These are phyloP conservation scores for Xestia c-nigrum DNA, from an alignment of 2,888 invertebrate species.

Conservation along the genomic window DNA sequence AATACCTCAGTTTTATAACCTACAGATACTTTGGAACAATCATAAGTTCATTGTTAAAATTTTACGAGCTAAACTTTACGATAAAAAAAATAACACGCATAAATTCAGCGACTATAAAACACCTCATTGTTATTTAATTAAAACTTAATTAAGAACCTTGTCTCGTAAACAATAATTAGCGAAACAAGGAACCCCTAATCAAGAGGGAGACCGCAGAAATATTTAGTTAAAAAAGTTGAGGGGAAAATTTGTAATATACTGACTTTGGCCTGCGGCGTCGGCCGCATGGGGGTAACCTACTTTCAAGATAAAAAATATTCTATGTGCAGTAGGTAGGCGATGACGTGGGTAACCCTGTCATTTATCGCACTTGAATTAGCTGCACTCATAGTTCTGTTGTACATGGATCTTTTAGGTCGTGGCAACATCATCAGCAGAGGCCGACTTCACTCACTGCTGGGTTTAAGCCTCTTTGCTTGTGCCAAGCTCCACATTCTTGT, in stretches of 20 bases:
- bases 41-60: neutral
- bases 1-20: neutral
- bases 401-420: neutral
- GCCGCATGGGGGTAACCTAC: neutral
- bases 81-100: slow-evolving; percentile 3
- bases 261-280: neutral
- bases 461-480: neutral
- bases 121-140: slow-evolving; percentile 24
- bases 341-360: neutral
- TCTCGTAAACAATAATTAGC: slow-evolving; percentile 34
- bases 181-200: slow-evolving; percentile 26
- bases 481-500: neutral
- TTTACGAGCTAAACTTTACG: neutral
- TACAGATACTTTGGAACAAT: neutral
- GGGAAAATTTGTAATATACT: neutral
- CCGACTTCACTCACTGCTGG: neutral
- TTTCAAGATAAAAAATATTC: neutral
- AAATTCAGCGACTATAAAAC: neutral
- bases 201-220: slow-evolving; percentile 13
- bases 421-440: neutral
- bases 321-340: neutral
- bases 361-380: neutral
- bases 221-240: slow-evolving; percentile 1
- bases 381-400: neutral
- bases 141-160: slow-evolving; percentile 36